phyloP scores from a whole-genome alignment of 2,888 invertebrate genomes.

The Patella ulyssiponensis region DNA sequence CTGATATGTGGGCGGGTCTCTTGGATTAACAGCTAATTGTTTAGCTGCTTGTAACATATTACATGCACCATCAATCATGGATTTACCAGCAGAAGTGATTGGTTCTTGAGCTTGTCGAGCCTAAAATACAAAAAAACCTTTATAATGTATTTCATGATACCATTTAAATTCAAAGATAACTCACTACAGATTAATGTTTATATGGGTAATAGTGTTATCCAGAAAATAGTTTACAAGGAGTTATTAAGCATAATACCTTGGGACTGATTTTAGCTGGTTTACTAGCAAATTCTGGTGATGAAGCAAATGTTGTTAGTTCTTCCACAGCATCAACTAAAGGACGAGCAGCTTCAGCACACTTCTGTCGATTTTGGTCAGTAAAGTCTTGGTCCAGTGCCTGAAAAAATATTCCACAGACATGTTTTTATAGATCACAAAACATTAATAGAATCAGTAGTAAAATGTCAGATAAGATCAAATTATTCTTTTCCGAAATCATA shows the following conservation, averaged over 20 bases:
- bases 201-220: too few species aligned
- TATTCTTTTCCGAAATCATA: too few species aligned
- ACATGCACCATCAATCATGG: conserved; percentile 87
- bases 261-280: conserved; percentile 92
- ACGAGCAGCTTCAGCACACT: conserved; percentile 79
- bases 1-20: conserved; percentile 95
- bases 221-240: too few species aligned
- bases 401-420: conserved; percentile 16
- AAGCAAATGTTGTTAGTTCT: conserved; percentile 91
- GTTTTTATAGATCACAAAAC: too few species aligned
- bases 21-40: conserved; percentile 88
- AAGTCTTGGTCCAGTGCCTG: conserved; percentile 84
- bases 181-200: too few species aligned
- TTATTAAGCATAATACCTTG: conserved; percentile 72
- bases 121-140: conserved; percentile 42
- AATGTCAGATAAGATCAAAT: too few species aligned
- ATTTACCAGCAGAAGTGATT: conserved; percentile 85
- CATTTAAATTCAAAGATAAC: too few species aligned
- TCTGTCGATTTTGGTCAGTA: conserved; percentile 77
- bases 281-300: conserved; percentile 92
- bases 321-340: conserved; percentile 93
- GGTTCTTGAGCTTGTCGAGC: conserved; percentile 89
- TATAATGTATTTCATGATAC: too few species aligned
- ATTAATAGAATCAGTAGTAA: too few species aligned
- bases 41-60: conserved; percentile 93